Evolutionary conservation across 2,113 vertebrate genomes (phyloP).

Genomic region (Cebidichthys violaceus): DNA sequence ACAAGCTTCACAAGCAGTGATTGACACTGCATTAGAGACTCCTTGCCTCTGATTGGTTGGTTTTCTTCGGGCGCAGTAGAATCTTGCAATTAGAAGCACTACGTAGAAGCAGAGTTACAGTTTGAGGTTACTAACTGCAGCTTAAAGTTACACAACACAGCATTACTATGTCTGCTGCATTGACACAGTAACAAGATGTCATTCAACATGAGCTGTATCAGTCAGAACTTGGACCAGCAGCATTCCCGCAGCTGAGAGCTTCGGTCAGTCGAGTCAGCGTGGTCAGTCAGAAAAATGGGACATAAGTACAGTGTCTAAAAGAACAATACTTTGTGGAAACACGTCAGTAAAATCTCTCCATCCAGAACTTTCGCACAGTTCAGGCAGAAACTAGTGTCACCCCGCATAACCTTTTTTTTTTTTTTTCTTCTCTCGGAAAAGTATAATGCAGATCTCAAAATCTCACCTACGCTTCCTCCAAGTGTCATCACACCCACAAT

Average conservation of each 20-base stretch:
- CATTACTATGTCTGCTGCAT: neutral
- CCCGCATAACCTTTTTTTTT: neutral
- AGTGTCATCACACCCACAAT: conserved; percentile 18
- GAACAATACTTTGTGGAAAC: conserved; percentile 18
- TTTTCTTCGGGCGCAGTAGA: neutral
- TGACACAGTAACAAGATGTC: neutral
- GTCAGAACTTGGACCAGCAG: neutral
- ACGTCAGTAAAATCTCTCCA: neutral
- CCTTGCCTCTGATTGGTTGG: neutral
- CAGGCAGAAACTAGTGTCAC: neutral
- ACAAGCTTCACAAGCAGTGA: neutral
- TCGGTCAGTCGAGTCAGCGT: neutral
- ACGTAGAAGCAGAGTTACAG: too few species aligned
- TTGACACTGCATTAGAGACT: neutral
- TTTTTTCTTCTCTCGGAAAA: neutral
- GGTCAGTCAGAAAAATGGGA: conserved; percentile 22
- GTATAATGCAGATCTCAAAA: conserved; percentile 3
- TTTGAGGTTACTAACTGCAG: neutral
- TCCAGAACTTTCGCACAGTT: conserved; percentile 23
- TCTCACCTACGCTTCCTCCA: neutral
- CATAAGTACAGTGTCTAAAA: conserved; percentile 26
- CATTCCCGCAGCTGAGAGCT: conserved; percentile 17
- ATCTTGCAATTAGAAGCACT: neutral
- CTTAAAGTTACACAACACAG: neutral
- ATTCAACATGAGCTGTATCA: neutral